Conservation (phyloP, 2,888 invertebrate species). For the Galerucella calmariensis region DNA sequence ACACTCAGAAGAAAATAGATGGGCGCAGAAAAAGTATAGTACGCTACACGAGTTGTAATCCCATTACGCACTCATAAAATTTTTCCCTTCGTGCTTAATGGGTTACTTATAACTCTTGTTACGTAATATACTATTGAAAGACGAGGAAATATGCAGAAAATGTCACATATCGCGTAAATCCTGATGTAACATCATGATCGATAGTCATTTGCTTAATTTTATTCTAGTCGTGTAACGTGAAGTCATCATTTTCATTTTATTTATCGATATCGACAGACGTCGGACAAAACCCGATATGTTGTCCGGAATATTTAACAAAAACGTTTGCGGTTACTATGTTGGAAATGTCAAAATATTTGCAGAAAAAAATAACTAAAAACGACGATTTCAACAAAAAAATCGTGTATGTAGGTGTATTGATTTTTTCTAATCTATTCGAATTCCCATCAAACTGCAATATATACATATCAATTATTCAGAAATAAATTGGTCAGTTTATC, state of each 20-base stretch:
- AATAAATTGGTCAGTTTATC: slow-evolving; percentile 17
- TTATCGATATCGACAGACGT: not conserved
- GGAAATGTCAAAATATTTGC: not conserved
- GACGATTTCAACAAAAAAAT: not conserved
- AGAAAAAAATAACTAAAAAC: not conserved
- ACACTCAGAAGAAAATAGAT: no score
- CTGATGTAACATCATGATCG: no score
- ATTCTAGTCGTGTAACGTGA: no score
- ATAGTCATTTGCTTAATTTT: no score
- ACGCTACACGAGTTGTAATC: no score
- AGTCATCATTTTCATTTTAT: not conserved
- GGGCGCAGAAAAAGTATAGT: no score
- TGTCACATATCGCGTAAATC: no score
- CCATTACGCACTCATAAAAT: no score
- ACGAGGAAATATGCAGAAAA: no score
- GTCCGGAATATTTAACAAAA: not conserved
- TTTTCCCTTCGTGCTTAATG: no score
- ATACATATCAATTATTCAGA: slow-evolving; percentile 11
- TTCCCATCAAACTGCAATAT: slow-evolving; percentile 4
- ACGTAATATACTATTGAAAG: no score
- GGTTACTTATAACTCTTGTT: no score
- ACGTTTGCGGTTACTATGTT: not conserved
- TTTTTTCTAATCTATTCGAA: slow-evolving; percentile 7
- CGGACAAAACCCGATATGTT: not conserved
- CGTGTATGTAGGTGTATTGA: not conserved